phyloP scores from a whole-genome alignment of 2,888 invertebrate genomes.

The Acrocyrtus sp. region DNA sequence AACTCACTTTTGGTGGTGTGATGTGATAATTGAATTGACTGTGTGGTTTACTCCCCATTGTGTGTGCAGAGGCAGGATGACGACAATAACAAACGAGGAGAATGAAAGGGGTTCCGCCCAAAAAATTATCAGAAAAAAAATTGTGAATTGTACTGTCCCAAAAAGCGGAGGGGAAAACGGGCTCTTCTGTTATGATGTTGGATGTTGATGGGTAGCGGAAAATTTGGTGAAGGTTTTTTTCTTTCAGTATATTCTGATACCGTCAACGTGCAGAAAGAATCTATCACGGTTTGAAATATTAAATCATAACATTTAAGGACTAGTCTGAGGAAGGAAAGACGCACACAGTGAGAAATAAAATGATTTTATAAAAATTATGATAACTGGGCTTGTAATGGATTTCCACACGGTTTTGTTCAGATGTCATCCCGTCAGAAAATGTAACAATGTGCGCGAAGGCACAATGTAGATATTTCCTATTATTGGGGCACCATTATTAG shows the following conservation, averaged over 20 bases:
- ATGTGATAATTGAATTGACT: slow-evolving; percentile 49
- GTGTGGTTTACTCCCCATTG: slow-evolving; percentile 46
- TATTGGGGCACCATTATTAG: too few species aligned
- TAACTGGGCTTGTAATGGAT: slow-evolving; percentile 41
- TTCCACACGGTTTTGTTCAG: slow-evolving; percentile 49
- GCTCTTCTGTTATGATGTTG: neutral
- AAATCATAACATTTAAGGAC: slow-evolving; percentile 46
- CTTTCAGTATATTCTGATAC: too few species aligned
- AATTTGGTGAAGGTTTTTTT: too few species aligned
- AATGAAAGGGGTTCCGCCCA: slow-evolving; percentile 43
- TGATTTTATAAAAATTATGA: slow-evolving; percentile 7
- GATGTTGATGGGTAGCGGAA: slow-evolving; percentile 26
- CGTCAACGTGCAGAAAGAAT: slow-evolving; percentile 18
- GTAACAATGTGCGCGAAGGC: neutral
- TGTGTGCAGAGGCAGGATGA: slow-evolving; percentile 1
- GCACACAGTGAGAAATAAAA: neutral
- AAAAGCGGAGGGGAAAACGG: neutral
- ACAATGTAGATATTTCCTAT: too few species aligned
- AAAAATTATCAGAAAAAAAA: slow-evolving; percentile 42
- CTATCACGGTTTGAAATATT: slow-evolving; percentile 43
- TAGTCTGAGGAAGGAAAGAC: neutral
- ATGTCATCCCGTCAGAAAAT: slow-evolving; percentile 18
- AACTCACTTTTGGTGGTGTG: too few species aligned
- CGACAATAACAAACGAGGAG: slow-evolving; percentile 1
- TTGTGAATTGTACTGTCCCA: too few species aligned